phyloP scores from a whole-genome alignment of 2,797 vertebrate species.

The Rhinella marina region DNA sequence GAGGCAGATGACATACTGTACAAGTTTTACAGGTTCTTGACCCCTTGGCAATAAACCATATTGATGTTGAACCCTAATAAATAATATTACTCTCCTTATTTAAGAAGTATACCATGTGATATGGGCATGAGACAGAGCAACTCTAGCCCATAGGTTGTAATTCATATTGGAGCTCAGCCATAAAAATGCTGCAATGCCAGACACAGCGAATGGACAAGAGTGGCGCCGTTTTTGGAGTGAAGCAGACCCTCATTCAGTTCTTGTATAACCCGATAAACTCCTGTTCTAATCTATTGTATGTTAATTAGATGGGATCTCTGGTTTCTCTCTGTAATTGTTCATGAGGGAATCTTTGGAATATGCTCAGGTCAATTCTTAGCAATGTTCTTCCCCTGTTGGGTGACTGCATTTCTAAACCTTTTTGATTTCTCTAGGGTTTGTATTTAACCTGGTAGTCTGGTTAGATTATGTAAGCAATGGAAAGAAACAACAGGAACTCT shows the following conservation, averaged over 20 bases:
- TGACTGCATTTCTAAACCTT: not conserved
- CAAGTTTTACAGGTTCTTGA: not conserved
- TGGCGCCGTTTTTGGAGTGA: not conserved
- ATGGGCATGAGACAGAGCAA: too few relatives aligned
- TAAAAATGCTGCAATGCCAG: too few relatives aligned
- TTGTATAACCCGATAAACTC: not conserved
- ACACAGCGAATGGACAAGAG: not conserved
- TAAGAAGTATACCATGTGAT: too few relatives aligned
- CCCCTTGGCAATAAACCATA: not conserved
- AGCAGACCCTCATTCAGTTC: not conserved
- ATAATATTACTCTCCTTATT: not conserved
- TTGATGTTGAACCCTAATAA: not conserved
- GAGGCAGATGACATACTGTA: not conserved
- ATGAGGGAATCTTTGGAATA: not conserved
- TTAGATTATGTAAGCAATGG: not conserved
- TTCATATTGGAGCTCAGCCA: too few relatives aligned
- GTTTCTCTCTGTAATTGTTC: not conserved
- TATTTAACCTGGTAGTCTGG: not conserved
- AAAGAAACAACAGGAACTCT: not conserved
- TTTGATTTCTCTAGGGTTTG: not conserved
- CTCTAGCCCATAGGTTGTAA: too few relatives aligned
- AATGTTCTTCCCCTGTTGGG: not conserved
- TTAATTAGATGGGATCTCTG: not conserved
- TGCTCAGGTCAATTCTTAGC: not conserved
- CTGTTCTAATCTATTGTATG: not conserved